Evolutionary conservation across 2,113 vertebrate genomes (phyloP).

Genomic region (Oreochromis niloticus): DNA sequence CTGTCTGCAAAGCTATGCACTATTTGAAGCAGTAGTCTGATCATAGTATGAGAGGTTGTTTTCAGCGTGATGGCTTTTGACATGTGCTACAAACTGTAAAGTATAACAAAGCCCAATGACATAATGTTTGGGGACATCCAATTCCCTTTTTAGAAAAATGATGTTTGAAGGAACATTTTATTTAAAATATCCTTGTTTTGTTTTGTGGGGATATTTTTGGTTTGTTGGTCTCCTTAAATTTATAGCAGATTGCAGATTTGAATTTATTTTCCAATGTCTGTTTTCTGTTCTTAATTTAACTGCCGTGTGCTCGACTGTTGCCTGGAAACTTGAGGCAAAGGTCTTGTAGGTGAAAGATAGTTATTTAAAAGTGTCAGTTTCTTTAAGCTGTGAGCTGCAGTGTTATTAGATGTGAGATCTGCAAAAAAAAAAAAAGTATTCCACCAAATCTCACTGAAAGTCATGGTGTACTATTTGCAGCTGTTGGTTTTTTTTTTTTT

Average conservation of each 20-base stretch:
- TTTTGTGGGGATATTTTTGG: background rate
- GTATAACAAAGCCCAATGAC: background rate
- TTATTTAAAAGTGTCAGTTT: background rate
- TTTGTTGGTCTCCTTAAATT: background rate
- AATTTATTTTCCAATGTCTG: background rate
- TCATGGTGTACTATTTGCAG: background rate
- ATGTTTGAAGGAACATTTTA: background rate
- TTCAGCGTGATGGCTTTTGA: background rate
- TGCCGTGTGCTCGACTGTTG: background rate
- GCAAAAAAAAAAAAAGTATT: background rate
- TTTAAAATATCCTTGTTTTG: background rate
- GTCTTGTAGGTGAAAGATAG: background rate
- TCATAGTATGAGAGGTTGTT: background rate
- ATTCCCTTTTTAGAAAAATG: background rate
- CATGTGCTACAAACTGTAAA: background rate
- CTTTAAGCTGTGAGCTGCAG: background rate
- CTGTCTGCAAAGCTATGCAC: conserved; percentile 8
- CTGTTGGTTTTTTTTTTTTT: background rate
- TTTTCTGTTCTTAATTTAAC: background rate
- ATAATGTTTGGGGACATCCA: background rate
- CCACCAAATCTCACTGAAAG: background rate
- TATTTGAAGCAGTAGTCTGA: conserved; percentile 19
- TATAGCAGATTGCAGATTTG: background rate
- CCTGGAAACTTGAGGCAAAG: background rate
- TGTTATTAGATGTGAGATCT: background rate